Evolutionary conservation across 2,888 invertebrate species (phyloP), one percentile per base, ranked within the genome.

Genomic region (Eupithecia subfuscata): DNA sequence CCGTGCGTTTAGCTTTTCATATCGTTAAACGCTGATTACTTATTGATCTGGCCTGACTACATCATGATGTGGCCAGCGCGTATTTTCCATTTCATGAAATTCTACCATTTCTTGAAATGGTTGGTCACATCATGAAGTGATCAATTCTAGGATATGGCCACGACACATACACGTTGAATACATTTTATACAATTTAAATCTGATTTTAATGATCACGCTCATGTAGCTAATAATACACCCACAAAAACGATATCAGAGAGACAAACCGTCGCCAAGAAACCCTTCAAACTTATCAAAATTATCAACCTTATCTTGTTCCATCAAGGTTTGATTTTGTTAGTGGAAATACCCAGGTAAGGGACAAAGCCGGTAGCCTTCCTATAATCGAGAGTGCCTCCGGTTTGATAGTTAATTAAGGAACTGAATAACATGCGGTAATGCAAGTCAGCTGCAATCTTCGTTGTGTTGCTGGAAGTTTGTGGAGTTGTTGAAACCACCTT

Each of bases 391-490:
- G 90, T 91, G 91, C 91, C 91, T 89, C 90, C 88, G 89, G 90
- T 91, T 90, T 91, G 92, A 93, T 92, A 93, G 92, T 92, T 94
- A 94, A 94, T 95, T 94, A 95, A 93, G 92, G 93, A 89, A 91
- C 89, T 92, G 93, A 94, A 93, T 93, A 92, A 91, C 90, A 88
- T 86, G 86, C 88, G 86, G 91, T 90, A 90, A 87, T 91, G 91
- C 91, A 91, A 92, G 92, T 92, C 92, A 93, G 90, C 91, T 92
- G 92, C 91, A 92, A 89, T 92, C 90, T 90, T 88, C 89, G 87
- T 87, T 86, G 85, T 84, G 84, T 80, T 83, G 80, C 78, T 75
- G 81, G 84, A 87, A 79, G 67, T 76, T 73, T 30, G 69, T 71
- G 76, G 90, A 90, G 91, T 73, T 79, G 88, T 74, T 87, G 81